Percentiles rank a stretch among this genome's conserved stretches.
These are phyloP conservation scores for Scyliorhinus canicula DNA, from an alignment of 2,797 vertebrate species.

Conservation along the genomic window DNA sequence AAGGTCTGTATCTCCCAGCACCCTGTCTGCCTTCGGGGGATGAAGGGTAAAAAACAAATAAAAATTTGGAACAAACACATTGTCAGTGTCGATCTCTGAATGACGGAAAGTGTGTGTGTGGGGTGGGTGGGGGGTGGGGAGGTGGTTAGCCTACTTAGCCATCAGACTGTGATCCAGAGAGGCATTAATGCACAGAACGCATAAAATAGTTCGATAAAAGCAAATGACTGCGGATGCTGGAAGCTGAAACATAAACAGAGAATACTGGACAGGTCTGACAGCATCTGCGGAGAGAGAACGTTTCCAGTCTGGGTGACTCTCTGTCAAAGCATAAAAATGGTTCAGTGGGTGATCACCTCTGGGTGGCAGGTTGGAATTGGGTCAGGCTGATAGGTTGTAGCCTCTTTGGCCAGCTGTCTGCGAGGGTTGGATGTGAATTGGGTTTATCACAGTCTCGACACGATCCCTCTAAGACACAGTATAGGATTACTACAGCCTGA, in stretches of 20 bases:
- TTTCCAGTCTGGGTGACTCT: too few species aligned
- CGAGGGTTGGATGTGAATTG: not conserved
- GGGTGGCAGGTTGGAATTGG: not conserved
- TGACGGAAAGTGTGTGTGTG: not conserved
- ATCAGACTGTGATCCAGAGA: not conserved
- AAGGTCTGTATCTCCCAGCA: not conserved
- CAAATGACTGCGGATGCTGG: too few species aligned
- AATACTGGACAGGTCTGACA: too few species aligned
- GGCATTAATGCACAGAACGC: not conserved
- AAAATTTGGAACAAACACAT: not conserved
- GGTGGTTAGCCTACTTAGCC: not conserved
- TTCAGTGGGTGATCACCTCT: not conserved
- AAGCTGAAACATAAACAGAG: too few species aligned
- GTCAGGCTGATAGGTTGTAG: not conserved
- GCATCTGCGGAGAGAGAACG: too few species aligned
- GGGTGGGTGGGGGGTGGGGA: too few species aligned
- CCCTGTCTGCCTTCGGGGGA: not conserved
- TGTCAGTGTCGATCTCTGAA: not conserved
- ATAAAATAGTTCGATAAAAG: too few species aligned
- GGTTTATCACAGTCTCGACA: not conserved
- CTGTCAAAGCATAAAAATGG: too few species aligned
- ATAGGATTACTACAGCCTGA: not conserved
- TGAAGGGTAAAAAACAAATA: not conserved
- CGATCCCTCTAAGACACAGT: not conserved
- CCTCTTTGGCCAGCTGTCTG: not conserved